Base-by-base conservation (phyloP, 2,113 vertebrate species). In the Callionymus lyra region DNA sequence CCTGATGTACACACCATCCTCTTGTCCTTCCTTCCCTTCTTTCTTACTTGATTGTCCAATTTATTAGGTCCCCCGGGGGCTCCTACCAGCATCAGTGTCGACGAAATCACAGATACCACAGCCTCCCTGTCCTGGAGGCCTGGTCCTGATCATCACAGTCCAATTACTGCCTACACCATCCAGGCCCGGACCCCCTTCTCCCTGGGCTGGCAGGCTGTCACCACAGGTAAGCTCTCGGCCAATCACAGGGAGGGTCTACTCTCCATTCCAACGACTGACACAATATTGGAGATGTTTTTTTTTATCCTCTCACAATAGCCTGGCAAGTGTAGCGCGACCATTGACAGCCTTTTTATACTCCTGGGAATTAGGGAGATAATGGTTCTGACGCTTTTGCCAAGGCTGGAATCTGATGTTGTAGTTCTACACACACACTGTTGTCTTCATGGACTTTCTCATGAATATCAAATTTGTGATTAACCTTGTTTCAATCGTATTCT, bases 181-280 rank as follows among this genome's bases (percentile, higher is more conserved):
- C 95, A 98, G 79, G 92, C 91, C 18, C 84, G 94, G 71, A 99
- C 95, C 1, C 95, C 95, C 0, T 99, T 97, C 81, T 97, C 95
- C 1, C 91, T 98, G 67, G 95, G 94, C 54, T 99, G 95, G 95
- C 95, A 99, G 75, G 93, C 90, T 1, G 91, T 96, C 76, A 91
- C 83, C 73, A 97, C 95, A 93, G 93, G 95, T 98, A 87, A 74
- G 82, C 13, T 68, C 75, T 74, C 67, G 65, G 75, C 68, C 64
- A 77, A 66, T 75, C 72, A 75, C 48, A 50, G 9, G 6, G 48
- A 50, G 43, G 53, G 19, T 47, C 43, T 9, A 9, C 59, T 69
- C 54, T 65, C 59, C 55, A 58, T 49, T 60, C 59, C 33, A 10
- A 57, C 31, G 19, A 43, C 53, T 58, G 51, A 59, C 60, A 74